These are phyloP conservation scores for Drosophila ohnishii DNA, from an alignment of 1,140 invertebrate genomes.

Conservation along the genomic window DNA sequence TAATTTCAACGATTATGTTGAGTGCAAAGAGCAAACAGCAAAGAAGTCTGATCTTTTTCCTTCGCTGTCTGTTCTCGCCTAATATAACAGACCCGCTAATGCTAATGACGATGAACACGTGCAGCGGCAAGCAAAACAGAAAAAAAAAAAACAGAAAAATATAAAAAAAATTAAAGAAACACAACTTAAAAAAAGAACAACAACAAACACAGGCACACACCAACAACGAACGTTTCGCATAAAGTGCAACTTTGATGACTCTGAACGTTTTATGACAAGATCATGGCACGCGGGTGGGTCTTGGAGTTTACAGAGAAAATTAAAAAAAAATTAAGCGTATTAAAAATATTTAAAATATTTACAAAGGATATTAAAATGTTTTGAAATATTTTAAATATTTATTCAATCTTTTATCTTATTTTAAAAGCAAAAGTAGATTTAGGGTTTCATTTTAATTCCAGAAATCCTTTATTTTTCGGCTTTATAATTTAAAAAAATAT, in stretches of 20 bases:
- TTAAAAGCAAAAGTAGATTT: background rate
- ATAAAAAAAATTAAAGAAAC: slow-evolving; percentile 18
- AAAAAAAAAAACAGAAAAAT: slow-evolving; percentile 12
- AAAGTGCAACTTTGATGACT: slow-evolving; percentile 81
- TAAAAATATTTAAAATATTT: background rate
- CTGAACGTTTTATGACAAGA: slow-evolving; percentile 80
- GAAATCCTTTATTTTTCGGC: too few species aligned
- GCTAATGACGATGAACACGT: slow-evolving; percentile 75
- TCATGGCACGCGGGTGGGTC: slow-evolving; percentile 34
- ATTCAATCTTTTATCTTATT: background rate
- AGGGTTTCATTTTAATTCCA: background rate
- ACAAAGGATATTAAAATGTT: background rate
- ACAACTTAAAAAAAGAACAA: slow-evolving; percentile 30
- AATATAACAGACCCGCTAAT: slow-evolving; percentile 77
- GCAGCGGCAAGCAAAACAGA: slow-evolving; percentile 36
- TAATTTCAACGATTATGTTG: slow-evolving; percentile 73
- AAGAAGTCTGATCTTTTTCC: slow-evolving; percentile 40
- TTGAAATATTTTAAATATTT: background rate
- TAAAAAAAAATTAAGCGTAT: background rate
- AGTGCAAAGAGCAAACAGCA: slow-evolving; percentile 57
- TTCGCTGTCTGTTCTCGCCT: slow-evolving; percentile 67
- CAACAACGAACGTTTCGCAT: slow-evolving; percentile 68
- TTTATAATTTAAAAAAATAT: background rate
- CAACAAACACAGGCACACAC: slow-evolving; percentile 18
- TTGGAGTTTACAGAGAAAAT: background rate